Conservation (phyloP, 1,140 invertebrate genomes). For the Drosophila kohkoa region DNA sequence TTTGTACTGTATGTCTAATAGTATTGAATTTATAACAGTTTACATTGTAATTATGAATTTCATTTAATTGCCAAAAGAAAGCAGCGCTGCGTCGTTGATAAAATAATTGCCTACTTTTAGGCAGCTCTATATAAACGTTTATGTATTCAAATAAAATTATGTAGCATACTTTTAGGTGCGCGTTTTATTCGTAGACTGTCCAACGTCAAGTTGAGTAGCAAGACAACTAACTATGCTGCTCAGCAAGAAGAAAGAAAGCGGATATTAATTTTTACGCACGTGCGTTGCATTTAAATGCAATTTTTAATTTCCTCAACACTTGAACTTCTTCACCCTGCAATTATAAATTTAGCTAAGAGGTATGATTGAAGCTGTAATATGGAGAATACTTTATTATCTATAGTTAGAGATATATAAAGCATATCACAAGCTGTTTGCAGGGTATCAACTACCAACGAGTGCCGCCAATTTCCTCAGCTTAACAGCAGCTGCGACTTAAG, state of each 20-base stretch:
- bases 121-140: constrained; percentile 19
- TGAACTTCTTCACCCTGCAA: constrained; percentile 47
- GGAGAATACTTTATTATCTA: too few species aligned
- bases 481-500: constrained; percentile 35
- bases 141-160: constrained; percentile 5
- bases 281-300: constrained; percentile 75
- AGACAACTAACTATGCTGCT: too few species aligned
- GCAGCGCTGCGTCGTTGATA: neutral
- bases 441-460: constrained; percentile 30
- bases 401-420: too few species aligned
- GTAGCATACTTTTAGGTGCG: constrained; percentile 50
- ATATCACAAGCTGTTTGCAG: neutral
- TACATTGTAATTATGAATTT: neutral
- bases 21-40: constrained; percentile 22
- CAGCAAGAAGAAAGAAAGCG: constrained; percentile 49
- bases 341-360: neutral
- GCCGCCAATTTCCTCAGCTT: constrained; percentile 69
- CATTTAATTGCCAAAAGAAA: constrained; percentile 6
- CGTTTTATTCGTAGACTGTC: neutral
- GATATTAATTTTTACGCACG: constrained; percentile 79
- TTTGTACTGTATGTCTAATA: constrained; percentile 89
- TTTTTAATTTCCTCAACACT: constrained; percentile 72
- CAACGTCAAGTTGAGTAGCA: neutral
- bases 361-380: neutral
- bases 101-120: constrained; percentile 55